phyloP scores from a whole-genome alignment of 2,888 invertebrate genomes.

The Latrodectus hesperus region DNA sequence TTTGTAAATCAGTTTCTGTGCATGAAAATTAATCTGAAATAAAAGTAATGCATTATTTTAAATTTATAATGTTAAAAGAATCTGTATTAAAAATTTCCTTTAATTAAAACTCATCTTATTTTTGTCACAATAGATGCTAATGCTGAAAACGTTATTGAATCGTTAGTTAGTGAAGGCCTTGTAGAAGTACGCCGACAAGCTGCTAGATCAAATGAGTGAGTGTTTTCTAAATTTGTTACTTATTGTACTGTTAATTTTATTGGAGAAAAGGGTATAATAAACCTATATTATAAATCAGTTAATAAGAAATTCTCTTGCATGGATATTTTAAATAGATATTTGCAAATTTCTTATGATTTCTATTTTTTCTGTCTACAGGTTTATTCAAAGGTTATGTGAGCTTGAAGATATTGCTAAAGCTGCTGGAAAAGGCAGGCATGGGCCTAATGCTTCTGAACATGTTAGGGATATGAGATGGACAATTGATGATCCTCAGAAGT shows the following conservation, averaged over 20 bases:
- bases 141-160: slow-evolving; percentile 90
- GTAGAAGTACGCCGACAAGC: slow-evolving; percentile 82
- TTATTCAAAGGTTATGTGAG: slow-evolving; percentile 81
- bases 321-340: too few relatives aligned
- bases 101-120: neutral
- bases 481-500: slow-evolving; percentile 87
- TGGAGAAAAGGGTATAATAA: too few relatives aligned
- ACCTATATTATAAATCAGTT: too few relatives aligned
- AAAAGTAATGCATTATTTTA: neutral
- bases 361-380: slow-evolving; percentile 73
- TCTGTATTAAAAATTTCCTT: neutral
- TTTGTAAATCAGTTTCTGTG: too few relatives aligned
- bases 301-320: too few relatives aligned
- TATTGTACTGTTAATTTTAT: too few relatives aligned
- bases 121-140: slow-evolving; percentile 75
- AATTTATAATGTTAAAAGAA: neutral
- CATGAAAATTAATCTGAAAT: too few relatives aligned
- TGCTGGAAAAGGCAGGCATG: slow-evolving; percentile 86
- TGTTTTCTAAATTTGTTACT: slow-evolving; percentile 75
- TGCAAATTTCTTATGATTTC: too few relatives aligned
- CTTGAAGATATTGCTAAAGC: slow-evolving; percentile 92
- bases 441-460: slow-evolving; percentile 76
- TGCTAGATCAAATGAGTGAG: slow-evolving; percentile 76
- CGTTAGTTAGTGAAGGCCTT: slow-evolving; percentile 90
- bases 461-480: slow-evolving; percentile 91